Base-by-base conservation (phyloP, 2,888 invertebrate genomes). In the Diloba caeruleocephala region DNA sequence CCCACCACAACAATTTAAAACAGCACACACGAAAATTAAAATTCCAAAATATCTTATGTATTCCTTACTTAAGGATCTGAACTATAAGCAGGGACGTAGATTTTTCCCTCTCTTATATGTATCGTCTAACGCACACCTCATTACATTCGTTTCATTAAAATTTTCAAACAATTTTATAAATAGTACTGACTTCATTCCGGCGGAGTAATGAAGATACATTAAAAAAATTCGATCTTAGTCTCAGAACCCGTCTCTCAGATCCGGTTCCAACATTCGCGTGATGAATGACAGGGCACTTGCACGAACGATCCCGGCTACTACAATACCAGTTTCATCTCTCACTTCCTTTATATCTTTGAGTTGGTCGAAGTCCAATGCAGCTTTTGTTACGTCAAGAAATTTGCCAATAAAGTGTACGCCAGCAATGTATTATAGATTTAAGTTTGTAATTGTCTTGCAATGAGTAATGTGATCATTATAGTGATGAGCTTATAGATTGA, bases 221-320 rank as follows among this genome's bases (percentile, higher is more conserved):
- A 76, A 80, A 81, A 79, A 78, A 82, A 81, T 67, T 84, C 75
- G 74, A 76, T 81, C 80, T 78, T 79, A 75, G 79, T 79, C 78
- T 80, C 74, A 62, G 66, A 85, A 85, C 88, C 78, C 76, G 86
- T 84, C 85, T 81, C 23, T 29, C n/a, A 32, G 63, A 89, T 89
- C 91, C 92, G 92, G 92, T 92, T 92, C 72, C 60, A 71, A 79
- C 86, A 82, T 90, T 90, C 78, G 88, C 89, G 89, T 92, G 92
- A 92, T 90, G 91, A 87, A 91, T 92, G 85, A 87, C 84, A 85
- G 85, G 78, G 74, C 85, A 84, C 80, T 81, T 82, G 85, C 84
- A 86, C 85, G 85, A 87, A 82, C 79, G 67, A 75, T 66, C 58
- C 74, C 58, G 21, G 41, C 59, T 69, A 88, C 84, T 58, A 71